Evolutionary conservation across 2,113 vertebrate species (phyloP).

Genomic region (Opisthocomus hoazin): DNA sequence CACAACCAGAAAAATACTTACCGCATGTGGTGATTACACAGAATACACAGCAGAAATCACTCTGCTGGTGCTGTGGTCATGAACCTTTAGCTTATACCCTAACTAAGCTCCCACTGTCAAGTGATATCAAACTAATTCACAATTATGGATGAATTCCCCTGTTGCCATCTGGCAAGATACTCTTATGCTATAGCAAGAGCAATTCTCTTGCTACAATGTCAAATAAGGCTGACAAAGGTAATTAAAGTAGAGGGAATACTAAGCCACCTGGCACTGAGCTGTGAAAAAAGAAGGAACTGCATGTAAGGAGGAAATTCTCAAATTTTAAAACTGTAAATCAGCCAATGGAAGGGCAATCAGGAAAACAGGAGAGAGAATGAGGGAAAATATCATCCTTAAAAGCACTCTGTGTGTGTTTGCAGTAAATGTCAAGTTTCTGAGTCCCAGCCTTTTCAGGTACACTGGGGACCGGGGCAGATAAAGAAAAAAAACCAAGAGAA

Average conservation of each 20-base stretch:
- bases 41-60: background rate
- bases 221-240: background rate
- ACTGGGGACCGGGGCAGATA: fast-evolving
- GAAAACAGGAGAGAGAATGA: background rate
- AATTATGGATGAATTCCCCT: background rate
- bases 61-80: background rate
- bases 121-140: background rate
- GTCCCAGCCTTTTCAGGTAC: background rate
- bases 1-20: background rate
- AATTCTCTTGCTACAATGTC: background rate
- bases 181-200: background rate
- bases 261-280: background rate
- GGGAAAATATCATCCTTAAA: background rate
- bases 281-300: background rate
- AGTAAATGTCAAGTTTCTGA: background rate
- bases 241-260: background rate
- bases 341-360: background rate
- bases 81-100: background rate
- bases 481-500: fast-evolving
- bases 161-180: background rate
- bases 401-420: background rate
- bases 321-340: background rate
- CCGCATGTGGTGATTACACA: background rate
- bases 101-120: background rate
- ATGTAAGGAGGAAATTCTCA: background rate